A percentile compares a stretch with the other conserved stretches of the same genome.
These are phyloP conservation scores for Lasaia peninsularis DNA, from an alignment of 1,140 invertebrate genomes.

Conservation along the genomic window DNA sequence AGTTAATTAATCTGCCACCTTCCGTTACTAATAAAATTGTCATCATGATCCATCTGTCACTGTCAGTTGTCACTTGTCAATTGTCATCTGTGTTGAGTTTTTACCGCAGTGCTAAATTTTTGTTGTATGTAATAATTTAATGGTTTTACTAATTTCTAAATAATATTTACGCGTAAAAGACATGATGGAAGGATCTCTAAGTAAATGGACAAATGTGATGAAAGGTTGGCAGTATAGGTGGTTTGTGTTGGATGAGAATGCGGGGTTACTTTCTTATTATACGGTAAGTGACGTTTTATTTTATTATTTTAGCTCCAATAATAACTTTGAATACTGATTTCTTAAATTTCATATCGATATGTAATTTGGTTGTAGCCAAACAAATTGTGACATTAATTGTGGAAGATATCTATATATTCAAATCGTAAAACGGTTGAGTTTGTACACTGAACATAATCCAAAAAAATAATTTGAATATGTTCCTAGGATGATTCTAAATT, in stretches of 20 bases:
- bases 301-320: neutral
- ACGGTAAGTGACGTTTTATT: constrained; percentile 86
- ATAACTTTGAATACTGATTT: too few species aligned
- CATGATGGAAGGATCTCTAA: constrained; percentile 97
- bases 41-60: too few species aligned
- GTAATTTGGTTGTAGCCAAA: too few species aligned
- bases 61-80: constrained; percentile 38
- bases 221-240: constrained; percentile 99
- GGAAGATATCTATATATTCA: neutral
- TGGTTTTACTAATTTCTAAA: constrained; percentile 60
- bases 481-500: too few species aligned
- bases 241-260: constrained; percentile 98
- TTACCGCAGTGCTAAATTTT: constrained; percentile 54
- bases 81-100: constrained; percentile 52
- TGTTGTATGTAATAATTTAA: constrained; percentile 34
- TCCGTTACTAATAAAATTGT: too few species aligned
- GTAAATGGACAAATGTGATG: constrained; percentile 99
- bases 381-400: neutral
- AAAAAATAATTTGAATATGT: too few species aligned
- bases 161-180: constrained; percentile 47
- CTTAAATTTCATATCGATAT: too few species aligned
- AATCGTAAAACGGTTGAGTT: neutral
- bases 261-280: constrained; percentile 96
- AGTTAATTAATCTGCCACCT: too few species aligned
- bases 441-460: too few species aligned